phyloP scores from a whole-genome alignment of 1,140 invertebrate genomes.

The Pinna nobilis region DNA sequence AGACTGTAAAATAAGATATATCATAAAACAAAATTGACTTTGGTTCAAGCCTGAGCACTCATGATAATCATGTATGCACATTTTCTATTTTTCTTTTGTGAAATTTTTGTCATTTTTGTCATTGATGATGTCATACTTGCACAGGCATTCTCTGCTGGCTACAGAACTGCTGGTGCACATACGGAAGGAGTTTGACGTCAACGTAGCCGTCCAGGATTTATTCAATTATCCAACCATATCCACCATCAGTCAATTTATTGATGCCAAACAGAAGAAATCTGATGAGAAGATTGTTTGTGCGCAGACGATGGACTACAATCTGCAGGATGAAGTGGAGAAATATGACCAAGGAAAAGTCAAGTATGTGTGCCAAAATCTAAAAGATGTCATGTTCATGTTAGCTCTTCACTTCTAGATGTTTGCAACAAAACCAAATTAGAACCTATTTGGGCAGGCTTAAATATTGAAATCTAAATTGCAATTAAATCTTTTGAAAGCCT shows the following conservation, averaged over 20 bases:
- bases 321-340: conserved; percentile 70
- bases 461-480: no score
- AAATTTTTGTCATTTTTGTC: no score
- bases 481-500: no score
- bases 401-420: no score
- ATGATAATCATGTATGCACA: no score
- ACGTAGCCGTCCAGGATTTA: conserved; percentile 72
- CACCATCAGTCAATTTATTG: conserved; percentile 70
- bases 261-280: conserved; percentile 49
- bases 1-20: no score
- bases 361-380: conserved; percentile 55
- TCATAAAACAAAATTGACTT: no score
- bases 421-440: no score
- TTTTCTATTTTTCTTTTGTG: no score
- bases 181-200: conserved; percentile 67
- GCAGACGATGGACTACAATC: conserved; percentile 53
- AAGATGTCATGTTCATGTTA: background rate
- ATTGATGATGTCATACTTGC: no score
- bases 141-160: conserved; percentile 77
- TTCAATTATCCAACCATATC: conserved; percentile 73
- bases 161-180: conserved; percentile 74
- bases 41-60: no score
- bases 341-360: conserved; percentile 72
- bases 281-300: background rate
- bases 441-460: no score